Conservation (phyloP, 2,113 vertebrate genomes). For the Nerophis lumbriciformis region DNA sequence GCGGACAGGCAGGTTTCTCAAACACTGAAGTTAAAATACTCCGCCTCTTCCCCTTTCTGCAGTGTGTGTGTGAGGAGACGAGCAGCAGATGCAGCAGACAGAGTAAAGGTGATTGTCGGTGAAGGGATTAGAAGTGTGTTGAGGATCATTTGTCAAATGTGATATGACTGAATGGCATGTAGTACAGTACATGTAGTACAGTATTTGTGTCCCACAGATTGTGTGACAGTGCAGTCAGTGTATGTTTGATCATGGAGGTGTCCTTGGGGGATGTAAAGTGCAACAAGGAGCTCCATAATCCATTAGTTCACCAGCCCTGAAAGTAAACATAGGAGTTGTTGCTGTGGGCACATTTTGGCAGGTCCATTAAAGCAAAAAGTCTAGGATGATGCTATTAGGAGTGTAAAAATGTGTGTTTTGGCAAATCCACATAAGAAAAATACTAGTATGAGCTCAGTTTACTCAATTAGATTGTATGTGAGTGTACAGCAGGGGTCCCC, state of each 20-base stretch:
- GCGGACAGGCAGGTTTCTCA: slow-evolving; percentile 69
- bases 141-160: slow-evolving; percentile 3
- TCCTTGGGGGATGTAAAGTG: not conserved
- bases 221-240: slow-evolving; percentile 18
- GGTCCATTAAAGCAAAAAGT: too few species aligned
- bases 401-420: too few species aligned
- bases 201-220: not conserved
- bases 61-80: not conserved
- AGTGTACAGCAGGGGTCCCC: too few species aligned
- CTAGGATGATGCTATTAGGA: too few species aligned
- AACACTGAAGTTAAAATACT: slow-evolving; percentile 47
- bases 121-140: slow-evolving; percentile 12
- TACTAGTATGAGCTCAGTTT: too few species aligned
- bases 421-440: too few species aligned
- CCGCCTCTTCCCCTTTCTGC: slow-evolving; percentile 44
- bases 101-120: slow-evolving; percentile 10
- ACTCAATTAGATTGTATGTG: too few species aligned
- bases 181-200: not conserved
- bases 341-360: too few species aligned
- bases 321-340: slow-evolving; percentile 39
- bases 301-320: slow-evolving; percentile 29
- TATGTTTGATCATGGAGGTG: not conserved
- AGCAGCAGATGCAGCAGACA: slow-evolving; percentile 25
- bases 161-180: slow-evolving; percentile 24
- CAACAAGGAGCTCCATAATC: slow-evolving; percentile 25